Evolutionary conservation across 2,113 vertebrate genomes (phyloP).

Genomic region (Podilymbus podiceps): DNA sequence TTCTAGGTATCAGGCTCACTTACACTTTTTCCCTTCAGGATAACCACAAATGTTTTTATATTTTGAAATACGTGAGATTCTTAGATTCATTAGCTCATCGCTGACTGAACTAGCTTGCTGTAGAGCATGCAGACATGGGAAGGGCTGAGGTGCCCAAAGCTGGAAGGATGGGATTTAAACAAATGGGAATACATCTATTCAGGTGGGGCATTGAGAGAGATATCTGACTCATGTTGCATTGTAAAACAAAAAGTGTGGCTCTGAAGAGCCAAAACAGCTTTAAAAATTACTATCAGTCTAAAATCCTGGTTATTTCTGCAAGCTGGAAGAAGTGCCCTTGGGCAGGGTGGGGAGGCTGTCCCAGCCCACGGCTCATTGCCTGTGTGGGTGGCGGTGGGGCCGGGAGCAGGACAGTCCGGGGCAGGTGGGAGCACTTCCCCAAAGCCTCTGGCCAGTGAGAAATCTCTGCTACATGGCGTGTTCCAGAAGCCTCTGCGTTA

Average conservation of each 20-base stretch:
- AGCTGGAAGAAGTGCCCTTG: background rate
- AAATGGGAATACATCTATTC: background rate
- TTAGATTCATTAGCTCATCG: background rate
- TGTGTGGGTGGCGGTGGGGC: accelerated
- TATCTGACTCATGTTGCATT: background rate
- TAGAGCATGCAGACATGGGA: background rate
- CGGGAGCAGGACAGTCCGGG: accelerated
- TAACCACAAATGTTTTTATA: background rate
- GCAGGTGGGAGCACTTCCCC: background rate
- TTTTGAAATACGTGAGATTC: background rate
- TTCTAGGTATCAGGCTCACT: background rate
- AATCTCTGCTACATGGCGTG: background rate
- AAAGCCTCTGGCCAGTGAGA: background rate
- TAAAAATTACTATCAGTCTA: background rate
- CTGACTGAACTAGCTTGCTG: background rate
- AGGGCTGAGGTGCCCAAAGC: background rate
- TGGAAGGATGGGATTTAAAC: background rate
- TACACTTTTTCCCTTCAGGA: background rate
- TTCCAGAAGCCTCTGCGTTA: background rate
- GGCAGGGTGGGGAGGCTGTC: background rate
- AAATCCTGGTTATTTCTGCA: background rate
- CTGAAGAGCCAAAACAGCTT: background rate
- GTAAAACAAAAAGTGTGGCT: background rate
- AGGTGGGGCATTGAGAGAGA: background rate
- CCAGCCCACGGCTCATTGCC: accelerated